These are phyloP conservation scores for Tupaia tana DNA, from an alignment of 2,113 vertebrate genomes.

Conservation along the genomic window DNA sequence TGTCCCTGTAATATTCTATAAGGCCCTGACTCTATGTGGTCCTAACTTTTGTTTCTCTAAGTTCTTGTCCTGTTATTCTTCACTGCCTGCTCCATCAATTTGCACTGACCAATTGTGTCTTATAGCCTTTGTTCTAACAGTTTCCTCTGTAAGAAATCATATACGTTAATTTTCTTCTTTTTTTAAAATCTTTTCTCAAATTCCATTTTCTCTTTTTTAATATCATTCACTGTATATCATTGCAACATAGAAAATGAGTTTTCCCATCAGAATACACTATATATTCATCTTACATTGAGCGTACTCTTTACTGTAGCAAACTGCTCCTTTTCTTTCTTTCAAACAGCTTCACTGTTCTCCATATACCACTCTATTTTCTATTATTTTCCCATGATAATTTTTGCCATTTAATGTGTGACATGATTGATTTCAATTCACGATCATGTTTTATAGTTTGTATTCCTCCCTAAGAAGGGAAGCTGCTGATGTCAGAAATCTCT, in stretches of 20 bases:
- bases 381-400: neutral
- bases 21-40: neutral
- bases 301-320: neutral
- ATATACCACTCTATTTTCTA: neutral
- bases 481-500: neutral
- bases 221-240: no score
- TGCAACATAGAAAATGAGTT: no score
- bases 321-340: neutral
- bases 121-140: neutral
- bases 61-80: no score
- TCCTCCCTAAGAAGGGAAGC: neutral
- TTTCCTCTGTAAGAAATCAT: neutral
- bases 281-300: neutral
- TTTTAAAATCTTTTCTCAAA: neutral
- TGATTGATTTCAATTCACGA: neutral
- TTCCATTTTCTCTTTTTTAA: neutral
- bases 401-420: neutral
- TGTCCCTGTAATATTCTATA: neutral
- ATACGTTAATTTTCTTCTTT: neutral
- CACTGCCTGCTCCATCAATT: neutral
- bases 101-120: neutral
- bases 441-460: neutral
- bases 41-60: neutral
- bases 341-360: neutral
- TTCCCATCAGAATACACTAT: no score